Base-by-base conservation (phyloP, 2,113 vertebrate genomes). In the Alligator mississippiensis region DNA sequence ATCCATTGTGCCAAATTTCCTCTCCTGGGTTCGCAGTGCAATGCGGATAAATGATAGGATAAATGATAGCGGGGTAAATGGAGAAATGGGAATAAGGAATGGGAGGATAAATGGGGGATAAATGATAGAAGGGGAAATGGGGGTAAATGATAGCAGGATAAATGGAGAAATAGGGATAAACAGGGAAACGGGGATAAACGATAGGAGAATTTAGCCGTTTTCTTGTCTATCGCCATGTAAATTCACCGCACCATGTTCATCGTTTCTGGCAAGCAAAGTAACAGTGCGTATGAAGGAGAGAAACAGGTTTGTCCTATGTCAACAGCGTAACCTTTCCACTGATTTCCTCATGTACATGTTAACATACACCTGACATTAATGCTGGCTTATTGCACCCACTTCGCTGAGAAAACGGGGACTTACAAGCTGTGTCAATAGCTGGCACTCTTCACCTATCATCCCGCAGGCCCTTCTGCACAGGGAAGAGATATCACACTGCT, bases 281-380 rank as follows among this genome's bases (percentile, higher is more conserved):
- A 87, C 87, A 93, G 59, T 80, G 25, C 89, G 82, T 85, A 10
- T 27, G 90, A 87, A n/a, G n/a, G 12, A 21, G 93, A 95, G 96
- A 68, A 92, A 87, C 91, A 83, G 90, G 84, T 95, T 96, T 96
- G 90, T 68, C 57, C 92, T 94, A 28, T 58, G 77, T 79, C 95
- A 97, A 94, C 87, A 92, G 4, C 10, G 28, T 87, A 93, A 77
- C 85, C 79, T 91, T 61, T 34, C 68, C 64, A 95, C 90, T 90
- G 89, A 92, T 96, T 90, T 95, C 92, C 84, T 81, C 47, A 2
- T 30, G 89, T 1, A 0, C 68, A 64, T 30, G 79, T 91, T 87
- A 96, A 91, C 90, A 87, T 77, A 84, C 93, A 90, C 72, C 79
- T 91, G 84, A 81, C 92, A 88, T 87, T 77, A 97, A 81, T 84